phyloP scores from a whole-genome alignment of 2,888 invertebrate genomes.

The Aphelenchoides bicaudatus region DNA sequence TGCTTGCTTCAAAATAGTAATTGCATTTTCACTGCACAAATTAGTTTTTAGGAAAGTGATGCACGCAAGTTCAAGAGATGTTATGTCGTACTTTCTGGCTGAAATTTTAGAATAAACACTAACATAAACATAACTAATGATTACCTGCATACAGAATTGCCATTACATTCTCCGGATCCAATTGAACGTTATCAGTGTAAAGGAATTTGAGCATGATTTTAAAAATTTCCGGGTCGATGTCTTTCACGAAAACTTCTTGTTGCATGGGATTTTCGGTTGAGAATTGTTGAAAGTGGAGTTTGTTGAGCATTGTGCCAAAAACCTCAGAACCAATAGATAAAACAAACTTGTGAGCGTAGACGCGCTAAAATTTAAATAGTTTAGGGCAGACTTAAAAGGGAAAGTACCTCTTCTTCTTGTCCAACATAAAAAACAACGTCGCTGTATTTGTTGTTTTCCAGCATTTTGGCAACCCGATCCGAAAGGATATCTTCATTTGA shows the following conservation, averaged over 20 bases:
- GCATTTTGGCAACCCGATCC: constrained; percentile 15
- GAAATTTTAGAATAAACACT: constrained; percentile 23
- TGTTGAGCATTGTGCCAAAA: constrained; percentile 82
- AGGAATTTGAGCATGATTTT: constrained; percentile 70
- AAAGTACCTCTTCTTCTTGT: constrained; percentile 1
- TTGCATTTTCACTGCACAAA: constrained; percentile 78
- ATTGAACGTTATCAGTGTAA: constrained; percentile 78
- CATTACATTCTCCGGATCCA: constrained; percentile 81
- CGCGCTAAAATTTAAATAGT: constrained; percentile 8
- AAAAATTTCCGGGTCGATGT: constrained; percentile 79
- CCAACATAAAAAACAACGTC: constrained; percentile 17
- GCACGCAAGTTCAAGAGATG: constrained; percentile 77
- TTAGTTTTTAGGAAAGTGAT: constrained; percentile 75
- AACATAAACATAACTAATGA: constrained; percentile 8
- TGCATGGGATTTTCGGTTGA: not conserved
- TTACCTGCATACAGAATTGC: constrained; percentile 73
- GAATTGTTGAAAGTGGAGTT: constrained; percentile 63
- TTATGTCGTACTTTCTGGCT: constrained; percentile 81
- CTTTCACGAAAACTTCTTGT: constrained; percentile 73
- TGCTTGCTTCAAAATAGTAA: constrained; percentile 74
- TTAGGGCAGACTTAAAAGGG: not conserved
- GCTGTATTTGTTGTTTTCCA: not conserved
- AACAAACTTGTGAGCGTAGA: constrained; percentile 72
- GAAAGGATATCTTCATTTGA: too few species aligned
- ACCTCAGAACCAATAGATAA: constrained; percentile 78